Percentiles rank a stretch among this genome's conserved stretches.
Evolutionary conservation across 2,888 invertebrate genomes (phyloP).

Genomic region (Conus canariensis): DNA sequence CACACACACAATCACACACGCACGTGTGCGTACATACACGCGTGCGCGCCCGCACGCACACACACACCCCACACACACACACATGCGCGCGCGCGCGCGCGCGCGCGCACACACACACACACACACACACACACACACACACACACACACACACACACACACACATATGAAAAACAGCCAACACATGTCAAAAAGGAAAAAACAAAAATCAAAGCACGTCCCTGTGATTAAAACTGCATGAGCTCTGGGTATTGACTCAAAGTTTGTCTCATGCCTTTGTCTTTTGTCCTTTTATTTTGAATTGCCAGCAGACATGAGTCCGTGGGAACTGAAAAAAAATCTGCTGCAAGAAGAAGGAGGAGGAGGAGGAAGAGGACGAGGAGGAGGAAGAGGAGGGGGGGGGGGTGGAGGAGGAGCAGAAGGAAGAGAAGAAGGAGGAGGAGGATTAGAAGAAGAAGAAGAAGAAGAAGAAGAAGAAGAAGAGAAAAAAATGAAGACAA

Average conservation of each 20-base stretch:
- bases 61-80: background rate
- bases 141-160: constrained; percentile 14
- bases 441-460: background rate
- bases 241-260: too few species aligned
- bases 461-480: background rate
- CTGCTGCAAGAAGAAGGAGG: background rate
- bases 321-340: too few species aligned
- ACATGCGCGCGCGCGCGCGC: background rate
- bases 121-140: constrained; percentile 10
- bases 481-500: background rate
- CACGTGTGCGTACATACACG: too few species aligned
- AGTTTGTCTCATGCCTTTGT: too few species aligned
- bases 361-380: background rate
- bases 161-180: background rate
- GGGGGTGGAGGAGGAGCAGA: background rate
- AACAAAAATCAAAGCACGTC: background rate
- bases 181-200: too few species aligned
- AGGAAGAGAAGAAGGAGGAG: background rate
- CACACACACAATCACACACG: too few species aligned
- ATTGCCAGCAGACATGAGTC: too few species aligned
- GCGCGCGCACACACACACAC: background rate
- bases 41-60: background rate
- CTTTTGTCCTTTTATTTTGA: too few species aligned
- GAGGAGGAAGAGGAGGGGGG: background rate
- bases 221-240: too few species aligned